Evolutionary conservation across 2,113 vertebrate species (phyloP), one percentile per base, ranked within the genome.

Genomic region (Spea bombifrons): DNA sequence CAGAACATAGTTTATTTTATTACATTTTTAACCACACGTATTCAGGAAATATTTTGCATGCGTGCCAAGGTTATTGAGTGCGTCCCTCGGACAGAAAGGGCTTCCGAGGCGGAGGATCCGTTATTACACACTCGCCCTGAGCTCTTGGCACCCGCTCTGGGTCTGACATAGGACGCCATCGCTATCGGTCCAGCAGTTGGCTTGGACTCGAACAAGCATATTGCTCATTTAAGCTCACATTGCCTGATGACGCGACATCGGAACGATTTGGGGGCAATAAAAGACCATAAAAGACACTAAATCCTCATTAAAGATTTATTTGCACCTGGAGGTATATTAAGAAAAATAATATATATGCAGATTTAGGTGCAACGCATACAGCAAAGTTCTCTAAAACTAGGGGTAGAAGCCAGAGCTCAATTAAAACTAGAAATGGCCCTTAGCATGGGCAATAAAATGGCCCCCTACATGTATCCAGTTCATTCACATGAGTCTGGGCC

Each of bases 1-100:
- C 75, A 66, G 75, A 68, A 68, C 30, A 70, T 77, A 70, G 53
- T 70, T 69, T 77, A 77, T 47, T 77, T 77, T 69, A 70, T 77
- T 70, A 77, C 75, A 48, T 61, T 70, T 17, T 16, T 64, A 55
- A 57, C 68, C 44, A 53, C 13, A 69, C 69, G 55, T 70, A 77
- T 30, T 5, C 61, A 5, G 4, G 30, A 30, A 75, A 65, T 59
- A 75, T 75, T 53, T 53, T 67, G 64, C 63, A 75, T 44, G 66
- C 66, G 44, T 45, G 48, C 46, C 16, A 8, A 49, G 75, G 63
- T 61, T 77, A 77, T 77, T 77, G 61, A 70, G 66, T 70, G 75
- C 70, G 63, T 77, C 48, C 70, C 75, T 70, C 75, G 61, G 66
- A 77, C 75, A 77, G 75, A 77, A 77, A 55, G 66, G 46, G 50